phyloP scores from a whole-genome alignment of 1,140 invertebrate species.

The Drosophila nikananu region DNA sequence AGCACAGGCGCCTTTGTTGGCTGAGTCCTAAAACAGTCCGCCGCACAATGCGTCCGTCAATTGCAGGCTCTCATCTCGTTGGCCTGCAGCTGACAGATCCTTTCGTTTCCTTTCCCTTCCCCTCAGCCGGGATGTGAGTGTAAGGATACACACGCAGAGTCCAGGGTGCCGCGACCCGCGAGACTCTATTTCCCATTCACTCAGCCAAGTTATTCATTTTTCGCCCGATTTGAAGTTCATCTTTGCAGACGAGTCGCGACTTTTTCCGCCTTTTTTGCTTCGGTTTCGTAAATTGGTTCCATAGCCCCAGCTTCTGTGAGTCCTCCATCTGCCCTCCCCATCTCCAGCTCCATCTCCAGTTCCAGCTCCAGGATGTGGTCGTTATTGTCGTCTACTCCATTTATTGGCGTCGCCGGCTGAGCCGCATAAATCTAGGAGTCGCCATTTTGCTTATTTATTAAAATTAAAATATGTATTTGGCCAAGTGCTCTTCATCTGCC shows the following conservation, averaged over 20 bases:
- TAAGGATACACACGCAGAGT: slow-evolving; percentile 13
- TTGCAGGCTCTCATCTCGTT: slow-evolving; percentile 58
- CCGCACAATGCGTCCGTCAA: slow-evolving; percentile 78
- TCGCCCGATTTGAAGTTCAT: slow-evolving; percentile 74
- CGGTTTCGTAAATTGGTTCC: slow-evolving; percentile 68
- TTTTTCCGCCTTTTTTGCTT: slow-evolving; percentile 25
- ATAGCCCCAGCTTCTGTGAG: slow-evolving; percentile 8
- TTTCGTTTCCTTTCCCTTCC: slow-evolving; percentile 28
- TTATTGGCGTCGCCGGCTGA: slow-evolving; percentile 61
- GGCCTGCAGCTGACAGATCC: slow-evolving; percentile 70
- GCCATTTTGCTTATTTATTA: slow-evolving; percentile 80
- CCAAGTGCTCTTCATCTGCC: slow-evolving; percentile 5
- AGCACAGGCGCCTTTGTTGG: slow-evolving; percentile 63
- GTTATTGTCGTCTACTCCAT: slow-evolving; percentile 65
- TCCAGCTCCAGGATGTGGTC: slow-evolving; percentile 14
- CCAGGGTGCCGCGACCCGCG: slow-evolving; percentile 27
- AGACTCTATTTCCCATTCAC: slow-evolving; percentile 49
- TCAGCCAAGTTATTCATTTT: slow-evolving; percentile 72
- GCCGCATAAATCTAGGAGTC: slow-evolving; percentile 68
- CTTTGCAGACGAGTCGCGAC: slow-evolving; percentile 32
- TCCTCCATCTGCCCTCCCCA: background rate
- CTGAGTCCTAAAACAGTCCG: slow-evolving; percentile 75
- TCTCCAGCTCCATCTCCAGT: background rate
- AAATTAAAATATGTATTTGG: slow-evolving; percentile 75
- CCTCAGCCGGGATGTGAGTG: slow-evolving; percentile 11